Evolutionary conservation across 2,113 vertebrate genomes (phyloP).

Genomic region (Lepidothrix coronata): DNA sequence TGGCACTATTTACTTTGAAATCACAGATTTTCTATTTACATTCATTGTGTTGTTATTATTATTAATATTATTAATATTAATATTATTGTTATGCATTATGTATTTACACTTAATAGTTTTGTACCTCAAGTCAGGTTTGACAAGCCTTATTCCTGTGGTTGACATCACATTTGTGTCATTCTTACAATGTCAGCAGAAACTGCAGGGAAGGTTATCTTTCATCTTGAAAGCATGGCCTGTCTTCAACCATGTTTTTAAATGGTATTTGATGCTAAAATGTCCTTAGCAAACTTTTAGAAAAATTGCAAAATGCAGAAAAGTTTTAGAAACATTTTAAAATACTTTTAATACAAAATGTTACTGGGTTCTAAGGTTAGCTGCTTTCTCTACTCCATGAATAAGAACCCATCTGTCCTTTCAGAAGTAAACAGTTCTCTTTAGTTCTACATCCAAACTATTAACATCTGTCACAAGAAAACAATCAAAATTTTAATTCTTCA

Average conservation of each 20-base stretch:
- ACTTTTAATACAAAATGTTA: neutral
- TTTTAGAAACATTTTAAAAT: neutral
- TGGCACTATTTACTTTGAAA: neutral
- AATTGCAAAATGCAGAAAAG: neutral
- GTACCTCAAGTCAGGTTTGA: neutral
- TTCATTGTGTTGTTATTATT: neutral
- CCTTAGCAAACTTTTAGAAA: neutral
- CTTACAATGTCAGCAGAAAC: neutral
- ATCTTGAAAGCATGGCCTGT: neutral
- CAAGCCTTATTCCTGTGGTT: neutral
- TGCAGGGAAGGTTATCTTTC: neutral
- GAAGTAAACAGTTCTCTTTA: neutral
- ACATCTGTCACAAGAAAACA: neutral
- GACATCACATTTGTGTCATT: neutral
- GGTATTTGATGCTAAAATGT: neutral
- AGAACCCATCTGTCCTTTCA: neutral
- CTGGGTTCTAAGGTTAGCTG: neutral
- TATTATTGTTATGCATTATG: neutral
- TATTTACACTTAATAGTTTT: neutral
- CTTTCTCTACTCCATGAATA: neutral
- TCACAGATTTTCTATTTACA: neutral
- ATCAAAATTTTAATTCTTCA: neutral
- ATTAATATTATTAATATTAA: neutral
- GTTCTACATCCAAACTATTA: neutral
- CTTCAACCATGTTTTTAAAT: neutral